A percentile compares a stretch with the other conserved stretches of the same genome.
phyloP scores from a whole-genome alignment of 1,140 invertebrate species.

The Camponotus pennsylvanicus region DNA sequence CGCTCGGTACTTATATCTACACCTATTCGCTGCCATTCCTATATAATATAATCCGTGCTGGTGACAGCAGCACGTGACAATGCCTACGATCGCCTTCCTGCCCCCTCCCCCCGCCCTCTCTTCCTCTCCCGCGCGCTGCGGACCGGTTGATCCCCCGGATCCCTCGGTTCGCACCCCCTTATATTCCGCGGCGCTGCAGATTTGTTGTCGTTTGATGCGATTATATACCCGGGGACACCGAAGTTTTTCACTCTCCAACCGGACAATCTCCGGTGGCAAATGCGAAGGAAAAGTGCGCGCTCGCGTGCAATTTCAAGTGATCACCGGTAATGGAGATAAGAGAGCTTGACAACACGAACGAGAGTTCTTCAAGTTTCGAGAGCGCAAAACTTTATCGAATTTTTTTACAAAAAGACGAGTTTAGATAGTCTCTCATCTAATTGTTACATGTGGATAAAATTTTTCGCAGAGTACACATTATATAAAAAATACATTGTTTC shows the following conservation, averaged over 20 bases:
- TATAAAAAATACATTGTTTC: too few species aligned
- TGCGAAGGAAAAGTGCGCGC: conserved; percentile 1
- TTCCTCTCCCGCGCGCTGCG: neutral
- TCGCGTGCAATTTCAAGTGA: neutral
- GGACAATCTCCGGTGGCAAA: neutral
- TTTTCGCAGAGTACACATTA: too few species aligned
- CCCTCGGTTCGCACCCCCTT: conserved; percentile 32
- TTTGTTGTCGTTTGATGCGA: conserved; percentile 65
- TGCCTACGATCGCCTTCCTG: conserved; percentile 30
- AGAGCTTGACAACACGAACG: neutral
- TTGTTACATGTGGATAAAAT: too few species aligned
- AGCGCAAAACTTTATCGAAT: neutral
- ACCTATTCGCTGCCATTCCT: conserved; percentile 84
- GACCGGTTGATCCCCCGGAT: conserved; percentile 2
- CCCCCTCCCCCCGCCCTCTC: neutral
- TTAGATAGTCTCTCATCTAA: too few species aligned
- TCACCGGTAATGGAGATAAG: neutral
- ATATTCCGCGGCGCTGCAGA: conserved; percentile 42
- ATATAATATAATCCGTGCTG: conserved; percentile 85
- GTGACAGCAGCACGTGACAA: conserved; percentile 85
- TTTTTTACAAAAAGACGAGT: too few species aligned
- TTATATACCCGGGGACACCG: conserved; percentile 17
- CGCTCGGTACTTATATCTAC: conserved; percentile 83
- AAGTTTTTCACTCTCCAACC: neutral
- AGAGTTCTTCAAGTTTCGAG: neutral